Evolutionary conservation across 2,113 vertebrate genomes (phyloP).

Genomic region (Cavia aperea): DNA sequence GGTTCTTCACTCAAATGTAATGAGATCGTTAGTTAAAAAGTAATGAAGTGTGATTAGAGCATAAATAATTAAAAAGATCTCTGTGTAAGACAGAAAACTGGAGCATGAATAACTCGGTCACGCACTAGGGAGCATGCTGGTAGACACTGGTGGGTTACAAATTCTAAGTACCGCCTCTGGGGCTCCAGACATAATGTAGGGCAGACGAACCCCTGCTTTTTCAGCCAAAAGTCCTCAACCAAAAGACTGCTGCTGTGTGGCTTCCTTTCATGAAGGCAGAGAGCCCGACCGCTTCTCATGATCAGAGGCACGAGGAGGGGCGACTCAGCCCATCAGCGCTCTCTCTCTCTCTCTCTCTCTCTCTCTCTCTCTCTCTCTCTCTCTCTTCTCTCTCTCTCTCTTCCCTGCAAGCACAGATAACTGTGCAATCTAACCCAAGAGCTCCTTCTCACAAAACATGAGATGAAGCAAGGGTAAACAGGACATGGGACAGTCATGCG

Average conservation of each 20-base stretch:
- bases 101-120: slow-evolving; percentile 70
- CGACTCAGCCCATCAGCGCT: background rate
- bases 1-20: slow-evolving; percentile 67
- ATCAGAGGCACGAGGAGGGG: slow-evolving; percentile 58
- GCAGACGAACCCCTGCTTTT: slow-evolving; percentile 64
- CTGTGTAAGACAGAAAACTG: slow-evolving; percentile 66
- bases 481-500: background rate
- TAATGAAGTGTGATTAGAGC: slow-evolving; percentile 77
- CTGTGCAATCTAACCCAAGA: background rate
- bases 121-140: slow-evolving; percentile 59
- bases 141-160: slow-evolving; percentile 67
- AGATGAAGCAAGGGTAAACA: slow-evolving; percentile 31
- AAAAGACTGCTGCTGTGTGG: slow-evolving; percentile 53
- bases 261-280: background rate
- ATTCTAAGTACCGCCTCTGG: slow-evolving; percentile 62
- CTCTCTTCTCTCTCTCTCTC: background rate
- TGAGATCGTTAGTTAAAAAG: slow-evolving; percentile 73
- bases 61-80: slow-evolving; percentile 78
- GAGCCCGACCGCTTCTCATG: slow-evolving; percentile 28
- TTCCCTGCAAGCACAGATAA: slow-evolving; percentile 1
- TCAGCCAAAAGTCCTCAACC: slow-evolving; percentile 59
- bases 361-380: background rate
- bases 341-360: background rate
- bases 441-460: background rate
- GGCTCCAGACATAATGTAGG: slow-evolving; percentile 57